A percentile compares a stretch with the other conserved stretches of the same genome.
Conservation (phyloP, 2,797 vertebrate species). For the Pangasius krempfi region DNA sequence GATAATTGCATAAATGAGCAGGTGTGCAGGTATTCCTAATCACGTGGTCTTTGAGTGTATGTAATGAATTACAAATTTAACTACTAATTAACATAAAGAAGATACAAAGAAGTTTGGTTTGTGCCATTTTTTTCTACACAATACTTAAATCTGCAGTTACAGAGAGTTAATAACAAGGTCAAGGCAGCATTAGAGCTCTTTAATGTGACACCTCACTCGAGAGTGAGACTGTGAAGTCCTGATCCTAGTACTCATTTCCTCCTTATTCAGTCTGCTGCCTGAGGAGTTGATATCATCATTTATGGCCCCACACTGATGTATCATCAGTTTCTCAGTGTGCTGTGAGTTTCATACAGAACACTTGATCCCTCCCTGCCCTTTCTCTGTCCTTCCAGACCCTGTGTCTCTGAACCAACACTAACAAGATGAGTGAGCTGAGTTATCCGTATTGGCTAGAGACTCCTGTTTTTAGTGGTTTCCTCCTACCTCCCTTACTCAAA, state of each 20-base stretch:
- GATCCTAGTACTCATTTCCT: conserved; percentile 25
- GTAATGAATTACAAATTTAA: background rate
- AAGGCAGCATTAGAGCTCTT: conserved; percentile 23
- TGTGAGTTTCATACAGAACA: conserved; percentile 31
- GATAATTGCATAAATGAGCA: background rate
- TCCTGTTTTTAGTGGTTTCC: conserved; percentile 5
- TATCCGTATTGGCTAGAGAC: conserved; percentile 40
- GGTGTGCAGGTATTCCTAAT: background rate
- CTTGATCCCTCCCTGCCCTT: conserved; percentile 54
- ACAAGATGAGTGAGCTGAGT: conserved; percentile 50
- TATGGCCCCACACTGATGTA: conserved; percentile 47
- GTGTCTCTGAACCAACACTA: conserved; percentile 63
- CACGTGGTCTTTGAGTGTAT: background rate
- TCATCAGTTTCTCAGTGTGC: conserved; percentile 46
- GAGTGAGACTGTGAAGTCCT: conserved; percentile 13
- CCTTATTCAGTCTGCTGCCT: conserved; percentile 43
- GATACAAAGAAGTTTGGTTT: background rate
- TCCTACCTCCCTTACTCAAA: background rate
- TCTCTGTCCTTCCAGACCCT: conserved; percentile 54
- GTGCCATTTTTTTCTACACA: background rate
- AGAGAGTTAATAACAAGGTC: conserved; percentile 35
- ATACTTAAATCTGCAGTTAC: conserved; percentile 4
- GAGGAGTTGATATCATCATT: conserved; percentile 45
- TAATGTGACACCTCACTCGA: conserved; percentile 36
- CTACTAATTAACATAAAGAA: background rate